Percentiles rank a stretch among this genome's conserved stretches.
Evolutionary conservation across 2,888 invertebrate species (phyloP).

Genomic region (Ceratothoa steindachneri): DNA sequence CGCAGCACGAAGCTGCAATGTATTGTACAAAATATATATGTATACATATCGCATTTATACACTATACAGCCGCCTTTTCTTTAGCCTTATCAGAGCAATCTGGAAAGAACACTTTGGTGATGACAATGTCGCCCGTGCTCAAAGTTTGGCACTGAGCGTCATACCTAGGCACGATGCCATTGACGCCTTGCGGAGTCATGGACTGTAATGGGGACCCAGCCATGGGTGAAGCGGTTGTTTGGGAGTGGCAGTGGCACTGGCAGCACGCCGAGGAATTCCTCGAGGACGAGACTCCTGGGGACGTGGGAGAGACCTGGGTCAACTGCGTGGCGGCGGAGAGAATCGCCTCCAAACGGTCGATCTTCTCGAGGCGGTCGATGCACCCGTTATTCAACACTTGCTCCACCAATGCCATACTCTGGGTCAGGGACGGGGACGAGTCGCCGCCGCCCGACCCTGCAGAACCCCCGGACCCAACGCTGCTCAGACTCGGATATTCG

Average conservation of each 20-base stretch:
- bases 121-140: constrained; percentile 87
- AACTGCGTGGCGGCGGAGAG: constrained; percentile 67
- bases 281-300: constrained; percentile 11
- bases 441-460: constrained; percentile 31
- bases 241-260: constrained; percentile 45
- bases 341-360: constrained; percentile 80
- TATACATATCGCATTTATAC: constrained; percentile 23
- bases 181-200: constrained; percentile 26
- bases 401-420: constrained; percentile 49
- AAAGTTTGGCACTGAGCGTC: constrained; percentile 69
- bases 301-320: constrained; percentile 29
- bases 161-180: constrained; percentile 51
- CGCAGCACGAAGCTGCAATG: constrained; percentile 24
- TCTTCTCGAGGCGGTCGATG: constrained; percentile 79
- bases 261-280: constrained; percentile 35
- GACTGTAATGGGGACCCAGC: constrained; percentile 13
- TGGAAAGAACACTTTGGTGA: constrained; percentile 65
- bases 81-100: constrained; percentile 39
- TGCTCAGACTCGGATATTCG: constrained; percentile 50
- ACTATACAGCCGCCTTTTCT: constrained; percentile 33
- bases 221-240: constrained; percentile 22
- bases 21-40: constrained; percentile 40
- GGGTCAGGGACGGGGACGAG: constrained; percentile 55
- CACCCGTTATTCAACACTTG: constrained; percentile 65
- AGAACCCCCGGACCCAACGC: constrained; percentile 49